Evolutionary conservation across 2,888 invertebrate species (phyloP).

Genomic region (Mesopsocus fuscifrons): DNA sequence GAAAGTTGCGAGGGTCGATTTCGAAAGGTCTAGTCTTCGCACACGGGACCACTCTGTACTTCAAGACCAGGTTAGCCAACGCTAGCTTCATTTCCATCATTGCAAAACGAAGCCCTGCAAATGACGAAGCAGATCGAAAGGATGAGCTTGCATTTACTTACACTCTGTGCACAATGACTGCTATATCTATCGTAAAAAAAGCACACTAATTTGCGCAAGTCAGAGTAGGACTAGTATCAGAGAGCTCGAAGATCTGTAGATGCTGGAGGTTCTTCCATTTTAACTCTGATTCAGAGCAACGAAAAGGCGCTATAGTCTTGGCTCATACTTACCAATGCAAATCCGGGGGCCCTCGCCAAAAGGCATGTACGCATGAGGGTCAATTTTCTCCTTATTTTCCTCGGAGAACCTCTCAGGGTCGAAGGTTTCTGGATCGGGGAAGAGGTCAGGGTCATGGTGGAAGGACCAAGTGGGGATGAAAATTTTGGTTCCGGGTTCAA

Average conservation of each 20-base stretch:
- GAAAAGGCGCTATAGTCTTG: too few species aligned
- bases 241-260: not conserved
- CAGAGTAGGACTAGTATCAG: too few species aligned
- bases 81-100: conserved; percentile 34
- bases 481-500: conserved; percentile 22
- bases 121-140: not conserved
- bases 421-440: conserved; percentile 38
- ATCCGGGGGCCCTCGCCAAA: too few species aligned
- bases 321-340: conserved; percentile 35
- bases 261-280: not conserved
- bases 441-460: conserved; percentile 38
- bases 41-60: conserved; percentile 17
- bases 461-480: conserved; percentile 35
- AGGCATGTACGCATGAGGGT: conserved; percentile 33
- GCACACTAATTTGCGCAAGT: too few species aligned
- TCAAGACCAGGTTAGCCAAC: conserved; percentile 27
- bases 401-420: conserved; percentile 38
- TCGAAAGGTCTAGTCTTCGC: conserved; percentile 15
- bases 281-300: conserved; percentile 5
- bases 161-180: too few species aligned
- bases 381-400: conserved; percentile 30
- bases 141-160: too few species aligned
- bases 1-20: conserved; percentile 6
- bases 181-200: too few species aligned
- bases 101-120: conserved; percentile 33